These are phyloP conservation scores for Ormyrus pomaceus DNA, from an alignment of 2,888 invertebrate species.

Conservation along the genomic window DNA sequence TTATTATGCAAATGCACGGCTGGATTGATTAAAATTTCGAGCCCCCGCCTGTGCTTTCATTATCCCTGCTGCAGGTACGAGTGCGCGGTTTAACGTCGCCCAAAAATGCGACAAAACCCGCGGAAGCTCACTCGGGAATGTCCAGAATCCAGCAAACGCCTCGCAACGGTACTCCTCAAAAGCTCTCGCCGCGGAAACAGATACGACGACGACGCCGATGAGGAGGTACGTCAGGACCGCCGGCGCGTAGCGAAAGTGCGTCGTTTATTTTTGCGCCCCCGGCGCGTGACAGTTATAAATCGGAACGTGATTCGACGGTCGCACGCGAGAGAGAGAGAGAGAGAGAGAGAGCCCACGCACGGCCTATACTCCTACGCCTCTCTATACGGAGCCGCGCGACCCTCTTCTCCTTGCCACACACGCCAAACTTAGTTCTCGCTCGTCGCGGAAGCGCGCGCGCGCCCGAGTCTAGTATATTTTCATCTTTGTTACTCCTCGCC, in stretches of 20 bases:
- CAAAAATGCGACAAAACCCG: too few species aligned
- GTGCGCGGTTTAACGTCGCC: too few species aligned
- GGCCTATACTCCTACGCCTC: constrained; percentile 32
- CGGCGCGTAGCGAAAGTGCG: constrained; percentile 42
- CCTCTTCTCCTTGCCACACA: neutral
- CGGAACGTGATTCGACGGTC: constrained; percentile 64
- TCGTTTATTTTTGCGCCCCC: constrained; percentile 54
- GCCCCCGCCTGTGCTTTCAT: too few species aligned
- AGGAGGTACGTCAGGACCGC: constrained; percentile 24
- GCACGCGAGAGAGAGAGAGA: constrained; percentile 30
- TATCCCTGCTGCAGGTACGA: too few species aligned
- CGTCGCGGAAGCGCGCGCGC: constrained; percentile 2
- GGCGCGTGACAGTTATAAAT: constrained; percentile 67
- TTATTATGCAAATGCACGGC: too few species aligned
- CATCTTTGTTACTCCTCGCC: constrained; percentile 32
- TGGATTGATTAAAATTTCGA: too few species aligned
- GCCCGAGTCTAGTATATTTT: constrained; percentile 28
- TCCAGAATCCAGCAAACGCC: too few species aligned
- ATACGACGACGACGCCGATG: constrained; percentile 9
- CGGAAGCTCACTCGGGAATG: too few species aligned
- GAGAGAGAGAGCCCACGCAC: neutral
- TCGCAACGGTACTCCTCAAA: too few species aligned
- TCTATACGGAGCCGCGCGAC: neutral
- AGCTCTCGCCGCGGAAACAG: neutral
- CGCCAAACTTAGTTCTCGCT: constrained; percentile 38